Conservation (phyloP, 2,888 invertebrate genomes). For the Nebria brevicollis region DNA sequence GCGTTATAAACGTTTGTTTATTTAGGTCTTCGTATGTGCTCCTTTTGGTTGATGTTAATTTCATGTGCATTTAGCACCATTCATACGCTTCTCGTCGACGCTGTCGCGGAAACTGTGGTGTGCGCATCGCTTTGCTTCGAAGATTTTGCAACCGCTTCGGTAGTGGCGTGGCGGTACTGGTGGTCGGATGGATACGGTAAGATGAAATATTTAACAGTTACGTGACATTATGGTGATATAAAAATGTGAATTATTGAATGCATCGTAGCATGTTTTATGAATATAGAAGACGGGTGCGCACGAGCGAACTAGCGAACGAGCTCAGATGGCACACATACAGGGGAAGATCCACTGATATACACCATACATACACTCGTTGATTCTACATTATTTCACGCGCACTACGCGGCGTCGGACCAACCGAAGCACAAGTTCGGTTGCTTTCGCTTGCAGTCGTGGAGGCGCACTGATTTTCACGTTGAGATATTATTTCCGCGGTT, state of each 20-base stretch:
- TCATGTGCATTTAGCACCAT: neutral
- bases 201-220: conserved; percentile 52
- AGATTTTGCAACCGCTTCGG: neutral
- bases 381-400: conserved; percentile 31
- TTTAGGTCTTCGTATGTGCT: neutral
- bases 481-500: conserved; percentile 24
- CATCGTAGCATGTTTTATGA: conserved; percentile 43
- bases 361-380: conserved; percentile 10
- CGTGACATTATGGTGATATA: conserved; percentile 50
- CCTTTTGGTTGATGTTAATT: neutral
- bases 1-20: neutral
- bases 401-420: neutral
- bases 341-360: neutral
- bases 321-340: conserved; percentile 13
- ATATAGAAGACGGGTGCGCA: conserved; percentile 38
- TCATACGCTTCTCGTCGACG: neutral
- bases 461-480: conserved; percentile 30
- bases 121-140: neutral
- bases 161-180: neutral
- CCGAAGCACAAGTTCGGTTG: neutral
- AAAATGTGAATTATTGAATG: conserved; percentile 49
- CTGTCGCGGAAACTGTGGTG: neutral
- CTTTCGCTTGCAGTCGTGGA: neutral
- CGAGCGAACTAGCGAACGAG: conserved; percentile 23
- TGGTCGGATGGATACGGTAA: conserved; percentile 44